A percentile compares a stretch with the other conserved stretches of the same genome.
phyloP scores from a whole-genome alignment of 2,888 invertebrate species.

The Alloplasta piceator region DNA sequence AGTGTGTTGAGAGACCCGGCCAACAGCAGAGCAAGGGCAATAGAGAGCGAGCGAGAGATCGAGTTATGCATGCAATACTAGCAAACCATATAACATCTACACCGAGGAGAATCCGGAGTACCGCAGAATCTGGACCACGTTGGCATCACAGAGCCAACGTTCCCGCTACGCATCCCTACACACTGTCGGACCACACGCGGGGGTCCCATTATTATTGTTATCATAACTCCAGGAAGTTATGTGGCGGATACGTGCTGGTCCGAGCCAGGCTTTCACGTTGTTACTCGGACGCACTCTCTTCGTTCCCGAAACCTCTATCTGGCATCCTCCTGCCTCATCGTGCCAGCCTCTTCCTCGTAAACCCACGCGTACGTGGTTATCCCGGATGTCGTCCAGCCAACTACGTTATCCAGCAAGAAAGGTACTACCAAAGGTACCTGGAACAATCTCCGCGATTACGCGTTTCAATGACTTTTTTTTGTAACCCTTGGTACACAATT shows the following conservation, averaged over 20 bases:
- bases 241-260: constrained; percentile 55
- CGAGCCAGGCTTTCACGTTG: constrained; percentile 1
- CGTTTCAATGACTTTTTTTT: constrained; percentile 12
- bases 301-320: background rate
- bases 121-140: constrained; percentile 14
- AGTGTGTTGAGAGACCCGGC: constrained; percentile 15
- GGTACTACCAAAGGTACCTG: constrained; percentile 17
- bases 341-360: constrained; percentile 12
- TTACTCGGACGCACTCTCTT: constrained; percentile 1
- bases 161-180: constrained; percentile 17
- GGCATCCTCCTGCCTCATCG: background rate
- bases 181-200: constrained; percentile 13
- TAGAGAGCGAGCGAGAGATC: constrained; percentile 38
- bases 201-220: constrained; percentile 62
- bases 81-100: background rate
- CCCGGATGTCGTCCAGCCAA: background rate
- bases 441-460: constrained; percentile 16
- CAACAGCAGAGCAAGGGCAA: constrained; percentile 7
- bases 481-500: too few relatives aligned
- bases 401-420: background rate
- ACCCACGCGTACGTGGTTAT: constrained; percentile 18
- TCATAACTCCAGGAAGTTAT: constrained; percentile 67
- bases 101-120: background rate
- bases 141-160: constrained; percentile 22
- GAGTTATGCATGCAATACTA: background rate